These are phyloP conservation scores for Cynaeus angustus DNA, from an alignment of 2,888 invertebrate species.

Conservation along the genomic window DNA sequence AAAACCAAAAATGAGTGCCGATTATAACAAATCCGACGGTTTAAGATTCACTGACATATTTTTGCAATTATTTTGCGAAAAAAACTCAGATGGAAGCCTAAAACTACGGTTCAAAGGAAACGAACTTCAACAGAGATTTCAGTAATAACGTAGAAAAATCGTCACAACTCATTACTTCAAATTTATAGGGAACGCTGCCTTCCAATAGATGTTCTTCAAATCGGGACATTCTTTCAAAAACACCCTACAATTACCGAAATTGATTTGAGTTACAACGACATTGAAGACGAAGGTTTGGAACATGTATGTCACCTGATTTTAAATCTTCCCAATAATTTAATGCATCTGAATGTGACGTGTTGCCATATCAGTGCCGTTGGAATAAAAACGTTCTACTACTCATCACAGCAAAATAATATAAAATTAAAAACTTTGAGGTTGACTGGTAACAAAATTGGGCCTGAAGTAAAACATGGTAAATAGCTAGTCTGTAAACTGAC, in stretches of 20 bases:
- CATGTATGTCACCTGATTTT: conserved; percentile 71
- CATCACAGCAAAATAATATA: conserved; percentile 61
- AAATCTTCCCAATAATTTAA: conserved; percentile 72
- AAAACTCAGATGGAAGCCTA: conserved; percentile 75
- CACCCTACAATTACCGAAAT: conserved; percentile 72
- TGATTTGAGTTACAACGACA: conserved; percentile 75
- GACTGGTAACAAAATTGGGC: conserved; percentile 77
- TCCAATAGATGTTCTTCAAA: conserved; percentile 72
- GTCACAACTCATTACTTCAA: conserved; percentile 10
- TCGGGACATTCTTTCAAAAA: conserved; percentile 72
- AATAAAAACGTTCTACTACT: conserved; percentile 60
- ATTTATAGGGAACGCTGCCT: conserved; percentile 69
- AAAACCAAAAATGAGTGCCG: no score
- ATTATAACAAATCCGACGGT: no score
- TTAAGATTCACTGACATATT: conserved; percentile 61
- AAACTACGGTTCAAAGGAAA: conserved; percentile 74
- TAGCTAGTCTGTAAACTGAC: neutral
- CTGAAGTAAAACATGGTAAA: conserved; percentile 63
- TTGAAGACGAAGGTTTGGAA: conserved; percentile 73
- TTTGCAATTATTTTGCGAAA: conserved; percentile 69
- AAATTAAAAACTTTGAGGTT: conserved; percentile 74
- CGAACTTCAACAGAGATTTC: conserved; percentile 71
- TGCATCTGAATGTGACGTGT: conserved; percentile 75
- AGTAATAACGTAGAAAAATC: conserved; percentile 59
- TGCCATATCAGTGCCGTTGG: conserved; percentile 74